Evolutionary conservation across 2,113 vertebrate species (phyloP).

Genomic region (Fregetta grallaria): DNA sequence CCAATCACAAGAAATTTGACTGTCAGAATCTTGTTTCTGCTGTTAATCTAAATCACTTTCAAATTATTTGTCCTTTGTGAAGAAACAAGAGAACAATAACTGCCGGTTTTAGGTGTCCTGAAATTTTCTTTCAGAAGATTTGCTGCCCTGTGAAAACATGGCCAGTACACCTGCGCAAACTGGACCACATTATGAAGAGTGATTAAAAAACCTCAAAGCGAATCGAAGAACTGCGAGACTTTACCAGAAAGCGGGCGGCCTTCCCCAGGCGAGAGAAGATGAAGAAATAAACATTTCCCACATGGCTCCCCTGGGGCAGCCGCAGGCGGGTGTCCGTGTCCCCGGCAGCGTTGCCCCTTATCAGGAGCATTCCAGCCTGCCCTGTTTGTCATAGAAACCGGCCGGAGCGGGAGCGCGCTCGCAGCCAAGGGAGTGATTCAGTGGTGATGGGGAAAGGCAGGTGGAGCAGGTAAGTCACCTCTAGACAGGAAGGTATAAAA

Average conservation of each 20-base stretch:
- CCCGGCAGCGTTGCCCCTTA: neutral
- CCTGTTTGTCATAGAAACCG: conserved; percentile 32
- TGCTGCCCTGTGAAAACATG: neutral
- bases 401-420: neutral
- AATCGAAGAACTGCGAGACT: neutral
- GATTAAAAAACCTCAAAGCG: neutral
- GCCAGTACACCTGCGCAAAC: fast-evolving
- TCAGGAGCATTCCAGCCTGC: conserved; percentile 22
- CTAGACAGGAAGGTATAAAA: conserved; percentile 54
- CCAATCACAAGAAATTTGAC: no score
- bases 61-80: neutral
- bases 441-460: conserved; percentile 11
- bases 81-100: neutral
- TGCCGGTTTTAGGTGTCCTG: neutral
- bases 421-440: conserved; percentile 8
- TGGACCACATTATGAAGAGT: neutral
- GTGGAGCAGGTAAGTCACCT: conserved; percentile 58
- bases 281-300: neutral
- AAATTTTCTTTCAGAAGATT: neutral
- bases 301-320: neutral
- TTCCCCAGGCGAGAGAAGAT: fast-evolving
- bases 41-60: neutral
- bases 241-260: neutral
- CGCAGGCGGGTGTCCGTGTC: neutral
- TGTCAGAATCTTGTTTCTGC: neutral